Base-by-base conservation (phyloP, 2,797 vertebrate genomes). In the Carduelis carduelis region DNA sequence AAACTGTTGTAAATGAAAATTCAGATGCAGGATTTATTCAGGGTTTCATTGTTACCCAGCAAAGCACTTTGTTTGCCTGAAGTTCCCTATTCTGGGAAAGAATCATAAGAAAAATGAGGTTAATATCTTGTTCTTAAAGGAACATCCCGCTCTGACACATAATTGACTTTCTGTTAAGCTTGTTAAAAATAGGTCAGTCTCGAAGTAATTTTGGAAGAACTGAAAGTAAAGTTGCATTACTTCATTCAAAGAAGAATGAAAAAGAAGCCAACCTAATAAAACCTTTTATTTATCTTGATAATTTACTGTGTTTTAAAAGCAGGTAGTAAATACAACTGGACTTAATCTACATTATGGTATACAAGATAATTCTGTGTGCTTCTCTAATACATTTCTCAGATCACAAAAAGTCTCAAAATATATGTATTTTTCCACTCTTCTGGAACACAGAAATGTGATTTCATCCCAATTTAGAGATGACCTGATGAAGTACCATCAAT, bases 1-100 rank as follows among this genome's bases (percentile, higher is more conserved):
- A 92, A 90, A 50, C 13, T 41, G 19, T 13, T 77, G 30, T 53
- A 92, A 95, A 86, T 87, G 15, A 80, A 77, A 53, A 74, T 88
- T 91, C 55, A 93, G 34, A 82, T 3, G 39, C 1, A 55, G 12
- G 15, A 81, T 28, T 19, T 93, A 52, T 28, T 74, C 52, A 57
- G 44, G 23, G 14, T 60, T 86, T 50, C 15, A 16, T 22, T 52
- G 32, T 55, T 75, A 47, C 24, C 22, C 24, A 41, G n/a, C 3
- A 94, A 94, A 94, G 4, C 28, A 34, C 5, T 75, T 74, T 49
- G 6, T 14, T 49, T 77, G 20, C 15, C 41, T 81, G 28, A 69
- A 59, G 24, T 26, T 83, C 26, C 20, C 12, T 75, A 65, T 22
- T 56, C 9, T 49, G 11, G 17, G 43, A 61, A 70, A 75, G 34